Evolutionary conservation across 2,113 vertebrate genomes (phyloP), one percentile per base, ranked within the genome.

Genomic region (Hypocryptadius cinnamomeus): DNA sequence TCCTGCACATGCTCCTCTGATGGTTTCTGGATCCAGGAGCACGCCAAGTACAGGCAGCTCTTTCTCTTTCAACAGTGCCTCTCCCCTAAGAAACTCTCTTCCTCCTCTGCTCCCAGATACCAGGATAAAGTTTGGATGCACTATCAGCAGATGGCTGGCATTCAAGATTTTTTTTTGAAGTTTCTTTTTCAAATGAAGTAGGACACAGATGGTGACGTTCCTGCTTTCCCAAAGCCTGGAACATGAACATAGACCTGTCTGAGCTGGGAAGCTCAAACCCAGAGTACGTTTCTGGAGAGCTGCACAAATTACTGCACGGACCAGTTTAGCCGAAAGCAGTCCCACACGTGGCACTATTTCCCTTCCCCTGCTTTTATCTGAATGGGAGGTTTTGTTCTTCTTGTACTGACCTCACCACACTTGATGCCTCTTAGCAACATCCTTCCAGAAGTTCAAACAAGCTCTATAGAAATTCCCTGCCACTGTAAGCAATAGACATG

Each of bases 201-300:
- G 84, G 92, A 87, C 73, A 85, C 70, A 95, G 91, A 94, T 91
- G 91, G 93, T 89, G 40, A 89, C 40, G 30, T 70, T 89, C 22
- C 61, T 71, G 44, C 86, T 71, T 81, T 84, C 59, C 78, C 42
- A 79, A 87, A 94, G 54, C 63, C 74, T 57, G 78, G 71, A 92
- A 87, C 39, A 6, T 40, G 91, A 94, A 72, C 2, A 1, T 19
- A 84, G 83, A 89, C 63, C 63, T 73, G 50, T 17, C 27, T 60
- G 12, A 89, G 48, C 28, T 60, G 25, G 60, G 61, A 88, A 92
- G 40, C 48, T 80, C 89, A 81, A n/a, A n/a, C 12, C 33, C 15
- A 3, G 17, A 53, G 28, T 31, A n/a, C 1, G 18, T 78, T 78
- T 77, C 83, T 50, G 63, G 54, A 81, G 21, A 60, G 15, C 61